Conservation (phyloP, 2,888 invertebrate species). For the Cremastinae sp. region DNA sequence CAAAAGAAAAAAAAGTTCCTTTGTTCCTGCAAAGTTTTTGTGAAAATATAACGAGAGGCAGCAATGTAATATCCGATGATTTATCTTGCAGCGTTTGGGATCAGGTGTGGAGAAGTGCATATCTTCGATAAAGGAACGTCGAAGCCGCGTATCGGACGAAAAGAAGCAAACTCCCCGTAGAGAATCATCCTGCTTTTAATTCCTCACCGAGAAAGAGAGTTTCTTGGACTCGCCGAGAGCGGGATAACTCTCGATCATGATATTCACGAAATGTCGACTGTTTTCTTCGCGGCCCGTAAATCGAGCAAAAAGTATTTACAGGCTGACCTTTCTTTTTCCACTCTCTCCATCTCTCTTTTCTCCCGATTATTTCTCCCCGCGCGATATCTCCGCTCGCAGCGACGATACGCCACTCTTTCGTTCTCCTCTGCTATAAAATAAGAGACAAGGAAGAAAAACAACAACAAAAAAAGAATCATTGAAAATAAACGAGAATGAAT, state of each 20-base stretch:
- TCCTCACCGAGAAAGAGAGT: conserved; percentile 1
- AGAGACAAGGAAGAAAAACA: conserved; percentile 20
- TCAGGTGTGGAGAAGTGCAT: no score
- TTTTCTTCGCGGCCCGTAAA: conserved; percentile 17
- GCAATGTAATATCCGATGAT: no score
- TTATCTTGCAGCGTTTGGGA: no score
- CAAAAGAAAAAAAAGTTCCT: no score
- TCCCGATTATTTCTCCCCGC: conserved; percentile 19
- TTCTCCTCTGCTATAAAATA: conserved; percentile 2
- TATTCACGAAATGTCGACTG: conserved; percentile 42
- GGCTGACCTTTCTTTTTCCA: conserved; percentile 46
- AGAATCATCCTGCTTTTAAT: conserved; percentile 7
- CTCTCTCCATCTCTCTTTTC: conserved; percentile 13
- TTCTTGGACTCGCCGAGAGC: background rate
- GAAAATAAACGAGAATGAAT: no score
- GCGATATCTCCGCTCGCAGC: no score
- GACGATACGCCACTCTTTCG: conserved; percentile 9
- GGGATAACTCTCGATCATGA: conserved; percentile 32
- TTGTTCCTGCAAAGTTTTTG: no score
- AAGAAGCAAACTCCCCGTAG: conserved; percentile 16
- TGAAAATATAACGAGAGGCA: no score
- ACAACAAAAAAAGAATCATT: no score
- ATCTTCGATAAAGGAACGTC: no score
- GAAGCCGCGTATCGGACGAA: no score
- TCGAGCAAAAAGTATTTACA: conserved; percentile 37